Evolutionary conservation across 1,140 invertebrate genomes (phyloP).

Genomic region (Drosophila mayri): DNA sequence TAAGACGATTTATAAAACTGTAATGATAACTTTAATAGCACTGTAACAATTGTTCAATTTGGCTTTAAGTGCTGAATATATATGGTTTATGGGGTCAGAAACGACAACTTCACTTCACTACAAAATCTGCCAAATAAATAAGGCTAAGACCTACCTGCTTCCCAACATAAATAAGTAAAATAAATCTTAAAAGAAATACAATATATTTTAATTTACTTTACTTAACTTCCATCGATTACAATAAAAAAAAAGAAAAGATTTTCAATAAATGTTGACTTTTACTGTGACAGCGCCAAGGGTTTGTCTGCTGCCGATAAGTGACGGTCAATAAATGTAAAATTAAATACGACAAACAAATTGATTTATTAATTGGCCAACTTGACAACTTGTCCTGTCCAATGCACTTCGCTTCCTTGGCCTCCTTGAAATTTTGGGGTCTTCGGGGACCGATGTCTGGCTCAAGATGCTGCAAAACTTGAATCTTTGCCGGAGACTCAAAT

Average conservation of each 20-base stretch:
- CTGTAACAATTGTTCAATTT: too few species aligned
- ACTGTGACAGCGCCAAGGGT: conserved; percentile 20
- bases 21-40: too few species aligned
- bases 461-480: conserved; percentile 21
- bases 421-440: not conserved
- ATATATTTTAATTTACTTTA: not conserved
- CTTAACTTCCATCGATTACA: not conserved
- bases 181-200: not conserved
- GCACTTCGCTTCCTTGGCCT: conserved; percentile 16
- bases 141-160: too few species aligned
- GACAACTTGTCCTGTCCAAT: conserved; percentile 61
- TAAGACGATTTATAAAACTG: too few species aligned
- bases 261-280: conserved; percentile 43
- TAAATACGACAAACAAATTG: conserved; percentile 63
- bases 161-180: too few species aligned
- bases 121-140: too few species aligned
- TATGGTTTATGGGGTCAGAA: too few species aligned
- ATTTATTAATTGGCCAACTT: conserved; percentile 77
- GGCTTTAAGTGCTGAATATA: too few species aligned
- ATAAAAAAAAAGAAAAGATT: too few species aligned
- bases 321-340: conserved; percentile 71
- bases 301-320: conserved; percentile 38
- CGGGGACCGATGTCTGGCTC: conserved; percentile 23
- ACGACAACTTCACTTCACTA: too few species aligned
- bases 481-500: conserved; percentile 51